A percentile compares a stretch with the other conserved stretches of the same genome.
Evolutionary conservation across 2,113 vertebrate species (phyloP).

Genomic region (Pipa parva): DNA sequence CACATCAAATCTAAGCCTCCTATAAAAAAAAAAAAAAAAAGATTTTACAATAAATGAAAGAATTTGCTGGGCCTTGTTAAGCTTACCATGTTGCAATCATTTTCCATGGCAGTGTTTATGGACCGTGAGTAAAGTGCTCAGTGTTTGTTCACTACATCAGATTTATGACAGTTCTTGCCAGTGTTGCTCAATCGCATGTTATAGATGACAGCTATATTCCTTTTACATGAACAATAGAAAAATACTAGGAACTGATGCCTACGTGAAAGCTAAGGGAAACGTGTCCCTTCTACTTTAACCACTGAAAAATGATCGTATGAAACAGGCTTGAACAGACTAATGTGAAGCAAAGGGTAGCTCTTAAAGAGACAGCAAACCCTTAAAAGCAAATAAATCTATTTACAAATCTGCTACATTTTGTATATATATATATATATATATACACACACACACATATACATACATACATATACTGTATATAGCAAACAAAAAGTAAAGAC

Average conservation of each 20-base stretch:
- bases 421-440: too few relatives aligned
- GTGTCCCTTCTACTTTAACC: too few relatives aligned
- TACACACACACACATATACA: too few relatives aligned
- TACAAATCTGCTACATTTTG: too few relatives aligned
- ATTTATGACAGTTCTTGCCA: conserved; percentile 7
- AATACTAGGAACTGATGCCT: conserved; percentile 38
- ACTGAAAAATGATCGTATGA: too few relatives aligned
- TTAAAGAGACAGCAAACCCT: too few relatives aligned
- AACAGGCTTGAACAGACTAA: too few relatives aligned
- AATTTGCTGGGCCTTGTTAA: conserved; percentile 8
- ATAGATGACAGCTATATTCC: conserved; percentile 9
- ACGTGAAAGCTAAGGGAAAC: conserved; percentile 29
- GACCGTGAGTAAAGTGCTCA: background rate
- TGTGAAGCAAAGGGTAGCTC: too few relatives aligned
- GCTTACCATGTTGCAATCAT: conserved; percentile 3
- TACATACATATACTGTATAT: too few relatives aligned
- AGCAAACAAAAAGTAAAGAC: too few relatives aligned
- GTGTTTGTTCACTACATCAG: background rate
- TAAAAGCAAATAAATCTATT: too few relatives aligned
- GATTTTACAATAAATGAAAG: background rate
- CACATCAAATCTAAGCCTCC: background rate
- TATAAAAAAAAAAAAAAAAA: background rate
- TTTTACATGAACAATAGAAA: background rate
- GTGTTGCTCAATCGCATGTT: conserved; percentile 3
- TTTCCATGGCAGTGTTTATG: conserved; percentile 3